A percentile compares a stretch with the other conserved stretches of the same genome.
Evolutionary conservation across 2,113 vertebrate species (phyloP).

Genomic region (Ptilonorhynchus violaceus): DNA sequence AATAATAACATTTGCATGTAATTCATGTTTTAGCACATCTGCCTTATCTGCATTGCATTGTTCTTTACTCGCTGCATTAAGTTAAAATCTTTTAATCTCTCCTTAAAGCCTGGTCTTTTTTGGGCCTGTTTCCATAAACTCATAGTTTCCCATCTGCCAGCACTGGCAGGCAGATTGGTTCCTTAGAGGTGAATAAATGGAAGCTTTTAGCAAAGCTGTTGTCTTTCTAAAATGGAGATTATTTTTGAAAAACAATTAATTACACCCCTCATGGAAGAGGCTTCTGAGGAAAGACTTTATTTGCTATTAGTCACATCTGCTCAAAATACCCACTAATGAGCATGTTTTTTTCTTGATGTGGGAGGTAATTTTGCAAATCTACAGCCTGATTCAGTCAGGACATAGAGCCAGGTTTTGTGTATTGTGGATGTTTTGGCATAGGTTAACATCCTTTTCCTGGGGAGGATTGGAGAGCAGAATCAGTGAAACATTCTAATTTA

Average conservation of each 20-base stretch:
- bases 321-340: neutral
- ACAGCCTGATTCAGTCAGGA: neutral
- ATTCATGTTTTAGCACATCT: neutral
- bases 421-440: neutral
- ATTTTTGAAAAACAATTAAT: constrained; percentile 6
- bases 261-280: neutral
- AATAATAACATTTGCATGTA: neutral
- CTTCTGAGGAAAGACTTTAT: neutral
- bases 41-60: neutral
- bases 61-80: neutral
- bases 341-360: neutral
- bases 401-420: neutral
- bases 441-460: neutral
- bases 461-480: neutral
- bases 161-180: neutral
- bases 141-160: neutral
- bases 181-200: neutral
- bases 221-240: neutral
- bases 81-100: constrained; percentile 3
- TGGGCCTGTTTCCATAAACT: neutral
- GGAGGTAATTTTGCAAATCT: neutral
- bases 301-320: neutral
- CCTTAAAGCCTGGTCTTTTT: neutral
- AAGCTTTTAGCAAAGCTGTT: neutral
- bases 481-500: neutral